A percentile compares a stretch with the other conserved stretches of the same genome.
Conservation (phyloP, 2,888 invertebrate genomes). For the Hypomecis punctinalis region DNA sequence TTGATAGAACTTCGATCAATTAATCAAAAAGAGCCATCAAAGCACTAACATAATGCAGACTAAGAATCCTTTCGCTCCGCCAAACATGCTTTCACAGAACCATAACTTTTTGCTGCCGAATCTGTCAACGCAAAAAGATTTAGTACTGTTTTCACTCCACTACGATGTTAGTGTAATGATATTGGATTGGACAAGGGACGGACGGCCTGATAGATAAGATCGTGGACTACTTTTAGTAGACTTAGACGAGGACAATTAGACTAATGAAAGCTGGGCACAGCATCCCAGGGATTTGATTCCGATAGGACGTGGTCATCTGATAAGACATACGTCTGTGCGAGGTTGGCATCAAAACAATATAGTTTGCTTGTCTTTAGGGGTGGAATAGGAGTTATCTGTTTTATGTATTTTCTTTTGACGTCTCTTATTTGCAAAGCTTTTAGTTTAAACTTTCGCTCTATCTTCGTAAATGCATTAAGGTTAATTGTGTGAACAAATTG, state of each 20-base stretch:
- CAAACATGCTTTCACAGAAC: not conserved
- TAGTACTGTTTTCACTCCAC: constrained; percentile 13
- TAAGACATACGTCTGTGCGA: constrained; percentile 19
- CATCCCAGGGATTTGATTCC: constrained; percentile 45
- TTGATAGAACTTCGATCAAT: too few relatives aligned
- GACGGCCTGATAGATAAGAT: constrained; percentile 63
- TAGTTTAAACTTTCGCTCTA: too few relatives aligned
- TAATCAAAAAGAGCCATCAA: too few relatives aligned
- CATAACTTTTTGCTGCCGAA: constrained; percentile 6
- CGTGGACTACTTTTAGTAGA: constrained; percentile 55
- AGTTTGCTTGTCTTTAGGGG: not conserved
- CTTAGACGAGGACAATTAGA: constrained; percentile 67
- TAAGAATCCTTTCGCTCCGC: not conserved
- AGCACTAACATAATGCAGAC: too few relatives aligned
- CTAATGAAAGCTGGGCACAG: constrained; percentile 63
- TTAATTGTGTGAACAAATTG: too few relatives aligned
- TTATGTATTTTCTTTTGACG: constrained; percentile 7
- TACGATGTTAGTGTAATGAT: constrained; percentile 62
- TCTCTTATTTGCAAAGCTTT: not conserved
- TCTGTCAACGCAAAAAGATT: constrained; percentile 21
- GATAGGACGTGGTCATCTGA: constrained; percentile 19
- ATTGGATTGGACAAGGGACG: constrained; percentile 65
- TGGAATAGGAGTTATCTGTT: constrained; percentile 1
- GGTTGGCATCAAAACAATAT: constrained; percentile 17
- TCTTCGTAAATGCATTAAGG: too few relatives aligned